A percentile compares a stretch with the other conserved stretches of the same genome.
phyloP scores from a whole-genome alignment of 1,140 invertebrate species.

The Teleogryllus occipitalis region DNA sequence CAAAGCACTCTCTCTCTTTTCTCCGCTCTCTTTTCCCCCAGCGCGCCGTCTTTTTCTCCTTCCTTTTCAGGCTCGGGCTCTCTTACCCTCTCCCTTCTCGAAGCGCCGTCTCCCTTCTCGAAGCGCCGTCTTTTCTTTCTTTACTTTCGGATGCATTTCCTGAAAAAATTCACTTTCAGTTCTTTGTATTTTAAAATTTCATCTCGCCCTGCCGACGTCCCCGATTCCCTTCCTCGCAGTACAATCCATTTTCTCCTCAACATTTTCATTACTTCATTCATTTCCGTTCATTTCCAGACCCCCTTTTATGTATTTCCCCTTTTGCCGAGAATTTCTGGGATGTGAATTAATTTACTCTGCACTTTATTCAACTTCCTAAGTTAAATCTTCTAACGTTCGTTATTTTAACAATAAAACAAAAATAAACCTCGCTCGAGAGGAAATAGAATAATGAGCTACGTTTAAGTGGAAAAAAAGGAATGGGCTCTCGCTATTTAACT shows the following conservation, averaged over 20 bases:
- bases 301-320: neutral
- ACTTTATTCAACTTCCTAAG: conserved; percentile 1
- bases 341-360: neutral
- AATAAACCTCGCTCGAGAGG: neutral
- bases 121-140: neutral
- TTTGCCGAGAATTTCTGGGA: neutral
- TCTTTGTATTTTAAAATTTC: conserved; percentile 1
- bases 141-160: neutral
- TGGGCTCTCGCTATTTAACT: neutral
- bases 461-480: neutral
- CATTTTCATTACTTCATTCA: neutral
- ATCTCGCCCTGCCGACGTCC: neutral
- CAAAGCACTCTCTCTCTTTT: no score
- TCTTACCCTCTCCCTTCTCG: no score
- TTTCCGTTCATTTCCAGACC: neutral
- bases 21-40: no score
- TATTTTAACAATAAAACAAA: conserved; percentile 2
- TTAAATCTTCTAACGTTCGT: conserved; percentile 5
- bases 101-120: no score
- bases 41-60: no score
- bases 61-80: no score
- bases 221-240: neutral
- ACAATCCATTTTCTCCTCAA: neutral
- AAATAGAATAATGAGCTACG: neutral
- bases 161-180: neutral